A percentile compares a stretch with the other conserved stretches of the same genome.
Evolutionary conservation across 2,797 vertebrate genomes (phyloP).

Genomic region (Triplophysa yarkandensis): DNA sequence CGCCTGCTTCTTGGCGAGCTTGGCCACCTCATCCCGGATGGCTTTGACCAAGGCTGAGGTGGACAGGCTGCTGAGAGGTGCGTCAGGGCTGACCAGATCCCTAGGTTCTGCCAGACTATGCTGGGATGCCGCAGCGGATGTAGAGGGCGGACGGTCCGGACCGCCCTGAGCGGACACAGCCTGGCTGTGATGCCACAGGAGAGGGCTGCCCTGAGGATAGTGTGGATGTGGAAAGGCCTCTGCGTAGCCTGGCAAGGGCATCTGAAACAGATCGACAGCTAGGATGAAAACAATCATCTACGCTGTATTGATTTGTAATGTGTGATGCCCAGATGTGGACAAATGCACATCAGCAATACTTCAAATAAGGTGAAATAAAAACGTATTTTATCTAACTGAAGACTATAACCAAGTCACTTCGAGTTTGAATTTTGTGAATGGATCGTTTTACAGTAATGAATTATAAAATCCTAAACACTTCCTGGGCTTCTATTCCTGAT

Average conservation of each 20-base stretch:
- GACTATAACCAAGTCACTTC: slow-evolving; percentile 46
- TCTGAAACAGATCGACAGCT: slow-evolving; percentile 71
- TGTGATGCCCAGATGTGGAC: slow-evolving; percentile 52
- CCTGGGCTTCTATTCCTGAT: too few relatives aligned
- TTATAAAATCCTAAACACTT: slow-evolving; percentile 48
- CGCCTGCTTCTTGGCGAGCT: slow-evolving; percentile 95
- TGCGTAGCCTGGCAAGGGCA: slow-evolving; percentile 93
- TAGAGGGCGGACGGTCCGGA: slow-evolving; percentile 78
- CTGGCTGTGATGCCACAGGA: slow-evolving; percentile 88
- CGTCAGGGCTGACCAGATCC: slow-evolving; percentile 77
- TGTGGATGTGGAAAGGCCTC: slow-evolving; percentile 93
- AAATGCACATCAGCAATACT: slow-evolving; percentile 51
- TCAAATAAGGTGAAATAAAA: slow-evolving; percentile 49
- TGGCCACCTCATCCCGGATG: slow-evolving; percentile 96
- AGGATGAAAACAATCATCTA: slow-evolving; percentile 3
- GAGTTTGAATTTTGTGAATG: slow-evolving; percentile 61
- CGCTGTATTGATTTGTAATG: slow-evolving; percentile 32
- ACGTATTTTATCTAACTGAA: slow-evolving; percentile 39
- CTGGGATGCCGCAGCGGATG: slow-evolving; percentile 79
- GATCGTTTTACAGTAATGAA: slow-evolving; percentile 42
- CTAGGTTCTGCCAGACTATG: slow-evolving; percentile 83
- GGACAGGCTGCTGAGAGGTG: slow-evolving; percentile 91
- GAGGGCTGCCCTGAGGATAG: slow-evolving; percentile 88
- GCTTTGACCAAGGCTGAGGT: slow-evolving; percentile 95
- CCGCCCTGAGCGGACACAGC: slow-evolving; percentile 72